Evolutionary conservation across 2,888 invertebrate species (phyloP).

Genomic region (Argyra leucocephala): DNA sequence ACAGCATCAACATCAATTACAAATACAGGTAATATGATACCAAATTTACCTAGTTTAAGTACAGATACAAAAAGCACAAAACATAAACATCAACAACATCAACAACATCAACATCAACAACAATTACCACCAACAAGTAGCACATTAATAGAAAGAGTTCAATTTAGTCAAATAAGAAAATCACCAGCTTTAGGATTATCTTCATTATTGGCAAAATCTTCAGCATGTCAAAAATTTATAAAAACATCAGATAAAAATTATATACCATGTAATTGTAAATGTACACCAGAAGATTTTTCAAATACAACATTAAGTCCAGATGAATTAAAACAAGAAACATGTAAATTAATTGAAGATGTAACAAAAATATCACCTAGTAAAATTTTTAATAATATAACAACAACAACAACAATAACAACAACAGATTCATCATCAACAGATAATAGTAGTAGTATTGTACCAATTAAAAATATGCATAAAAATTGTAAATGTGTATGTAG

Average conservation of each 20-base stretch:
- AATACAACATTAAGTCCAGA: conserved; percentile 38
- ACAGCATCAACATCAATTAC: not conserved
- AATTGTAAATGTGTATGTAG: conserved; percentile 32
- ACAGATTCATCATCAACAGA: not conserved
- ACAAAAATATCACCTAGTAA: conserved; percentile 31
- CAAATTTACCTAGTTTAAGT: too few relatives aligned
- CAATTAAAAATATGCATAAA: conserved; percentile 24
- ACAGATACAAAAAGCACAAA: too few relatives aligned
- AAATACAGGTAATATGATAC: not conserved
- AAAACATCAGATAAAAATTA: conserved; percentile 19
- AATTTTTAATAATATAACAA: conserved; percentile 18
- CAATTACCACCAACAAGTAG: conserved; percentile 22
- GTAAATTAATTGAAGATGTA: conserved; percentile 38
- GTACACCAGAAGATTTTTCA: conserved; percentile 39
- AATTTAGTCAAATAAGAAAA: conserved; percentile 15
- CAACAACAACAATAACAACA: not conserved
- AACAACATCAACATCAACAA: conserved; percentile 21
- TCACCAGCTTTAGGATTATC: conserved; percentile 13
- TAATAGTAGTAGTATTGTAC: not conserved
- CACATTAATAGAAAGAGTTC: conserved; percentile 12
- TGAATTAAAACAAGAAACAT: conserved; percentile 40
- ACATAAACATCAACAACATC: not conserved
- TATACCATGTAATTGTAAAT: conserved; percentile 39
- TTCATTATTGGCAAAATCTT: conserved; percentile 15
- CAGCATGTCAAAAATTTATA: conserved; percentile 13